Evolutionary conservation across 2,113 vertebrate genomes (phyloP), one percentile per base, ranked within the genome.

Genomic region (Notarius lentiginosus): DNA sequence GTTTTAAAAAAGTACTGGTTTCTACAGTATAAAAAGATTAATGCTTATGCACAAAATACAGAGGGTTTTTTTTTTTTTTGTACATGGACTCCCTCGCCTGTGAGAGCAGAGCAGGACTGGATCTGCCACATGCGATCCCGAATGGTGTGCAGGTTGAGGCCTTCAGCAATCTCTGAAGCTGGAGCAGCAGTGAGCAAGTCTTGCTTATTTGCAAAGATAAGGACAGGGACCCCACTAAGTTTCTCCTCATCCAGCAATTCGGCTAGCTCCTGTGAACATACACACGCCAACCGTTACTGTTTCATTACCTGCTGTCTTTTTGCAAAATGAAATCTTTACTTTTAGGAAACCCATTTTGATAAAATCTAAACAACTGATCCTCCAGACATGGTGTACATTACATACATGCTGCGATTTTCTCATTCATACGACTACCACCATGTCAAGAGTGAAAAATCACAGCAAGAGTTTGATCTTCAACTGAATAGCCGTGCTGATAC

Each of bases 171-270:
- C 85, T 95, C 94, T 0, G 93, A 92, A 7, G 94, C 94, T 0
- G 94, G 92, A 79, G 94, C 93, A 84, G 95, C 93, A 7, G 92
- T 92, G 72, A 92, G 90, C n/a, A 95, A 91, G 86, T 95, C 95
- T 88, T 96, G 95, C 91, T 95, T 96, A 86, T 95, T 95, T 77
- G 95, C 95, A 92, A 95, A 96, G 87, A 96, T 93, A 83, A 95
- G 90, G 83, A 96, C 87, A 0, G 95, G 94, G 11, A 95, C 94
- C 0, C 93, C 94, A 0, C 1, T 88, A 76, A 95, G 94, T 27
- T 92, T 92, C 60, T 94, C 92, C 0, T 94, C 94, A 49, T 94
- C 93, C 0, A 95, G 92, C 70, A 96, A 91, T 84, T 95, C 94
- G 7, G 93, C 91, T 87, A 95, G 87, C 85, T 95, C 95, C 94